Conservation (phyloP, 1,140 invertebrate genomes). For the Pseudomyrmex flavicornis region DNA sequence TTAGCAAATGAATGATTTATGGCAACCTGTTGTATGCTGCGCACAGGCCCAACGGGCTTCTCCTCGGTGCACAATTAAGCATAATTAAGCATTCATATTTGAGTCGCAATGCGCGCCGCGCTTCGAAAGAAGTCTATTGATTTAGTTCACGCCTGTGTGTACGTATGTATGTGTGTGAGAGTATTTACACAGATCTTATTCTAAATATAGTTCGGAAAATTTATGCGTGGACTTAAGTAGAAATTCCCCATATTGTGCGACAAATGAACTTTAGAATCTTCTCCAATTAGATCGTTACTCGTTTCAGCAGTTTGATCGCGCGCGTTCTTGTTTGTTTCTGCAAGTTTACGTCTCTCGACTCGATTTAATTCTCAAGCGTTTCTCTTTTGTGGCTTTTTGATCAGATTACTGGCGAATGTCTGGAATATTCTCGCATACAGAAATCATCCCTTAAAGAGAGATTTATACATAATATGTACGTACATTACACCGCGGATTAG, state of each 20-base stretch:
- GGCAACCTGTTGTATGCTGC: conserved; percentile 54
- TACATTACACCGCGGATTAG: conserved; percentile 9
- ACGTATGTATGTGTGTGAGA: too few species aligned
- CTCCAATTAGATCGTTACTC: neutral
- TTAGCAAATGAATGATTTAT: conserved; percentile 54
- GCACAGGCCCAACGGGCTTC: conserved; percentile 30
- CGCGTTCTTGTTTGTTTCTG: neutral
- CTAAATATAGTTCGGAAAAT: neutral
- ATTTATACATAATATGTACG: conserved; percentile 2
- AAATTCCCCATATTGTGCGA: neutral
- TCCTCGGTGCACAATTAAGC: conserved; percentile 51
- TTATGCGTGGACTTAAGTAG: neutral
- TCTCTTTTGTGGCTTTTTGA: too few species aligned
- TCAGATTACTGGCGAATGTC: neutral
- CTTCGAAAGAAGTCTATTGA: neutral
- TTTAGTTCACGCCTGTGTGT: neutral
- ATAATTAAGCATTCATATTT: conserved; percentile 59
- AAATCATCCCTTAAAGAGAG: neutral
- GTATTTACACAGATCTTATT: neutral
- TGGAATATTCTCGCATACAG: neutral
- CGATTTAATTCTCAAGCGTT: neutral
- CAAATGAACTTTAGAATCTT: neutral
- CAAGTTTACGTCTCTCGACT: neutral
- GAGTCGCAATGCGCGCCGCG: neutral
- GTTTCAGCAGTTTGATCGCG: neutral